Conservation (phyloP, 1,140 invertebrate genomes). For the Dreissena polymorpha region DNA sequence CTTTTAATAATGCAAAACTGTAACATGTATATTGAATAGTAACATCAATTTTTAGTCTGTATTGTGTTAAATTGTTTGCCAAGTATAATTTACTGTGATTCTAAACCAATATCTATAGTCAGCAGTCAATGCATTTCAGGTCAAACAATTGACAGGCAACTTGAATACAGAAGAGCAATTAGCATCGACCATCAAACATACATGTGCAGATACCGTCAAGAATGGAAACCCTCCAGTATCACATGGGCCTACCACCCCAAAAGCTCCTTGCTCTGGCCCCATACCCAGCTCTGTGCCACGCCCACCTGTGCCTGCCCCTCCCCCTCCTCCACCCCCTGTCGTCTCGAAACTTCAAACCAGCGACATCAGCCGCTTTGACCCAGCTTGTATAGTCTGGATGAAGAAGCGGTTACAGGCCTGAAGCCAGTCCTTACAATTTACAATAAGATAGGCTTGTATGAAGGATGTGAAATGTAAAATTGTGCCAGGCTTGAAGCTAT, state of each 20-base stretch:
- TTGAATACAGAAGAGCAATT: background rate
- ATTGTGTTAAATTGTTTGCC: too few species aligned
- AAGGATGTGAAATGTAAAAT: too few species aligned
- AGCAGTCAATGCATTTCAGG: too few species aligned
- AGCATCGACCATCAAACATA: background rate
- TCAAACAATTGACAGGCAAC: background rate
- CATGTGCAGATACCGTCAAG: background rate
- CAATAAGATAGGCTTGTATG: too few species aligned
- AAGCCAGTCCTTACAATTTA: too few species aligned
- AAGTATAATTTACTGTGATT: too few species aligned
- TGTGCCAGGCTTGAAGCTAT: too few species aligned
- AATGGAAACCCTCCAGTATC: background rate
- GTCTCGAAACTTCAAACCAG: slow-evolving; percentile 12
- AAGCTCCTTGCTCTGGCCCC: background rate
- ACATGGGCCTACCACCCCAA: background rate
- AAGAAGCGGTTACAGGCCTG: background rate
- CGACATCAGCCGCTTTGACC: background rate
- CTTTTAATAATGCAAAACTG: too few species aligned
- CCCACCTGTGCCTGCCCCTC: background rate
- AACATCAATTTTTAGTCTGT: too few species aligned
- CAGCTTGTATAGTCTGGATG: background rate
- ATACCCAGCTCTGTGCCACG: background rate
- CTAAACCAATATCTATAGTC: too few species aligned
- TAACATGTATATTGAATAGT: too few species aligned
- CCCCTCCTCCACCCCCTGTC: slow-evolving; percentile 17